These are phyloP conservation scores for Silvanus unidentatus DNA, from an alignment of 2,888 invertebrate species.

Conservation along the genomic window DNA sequence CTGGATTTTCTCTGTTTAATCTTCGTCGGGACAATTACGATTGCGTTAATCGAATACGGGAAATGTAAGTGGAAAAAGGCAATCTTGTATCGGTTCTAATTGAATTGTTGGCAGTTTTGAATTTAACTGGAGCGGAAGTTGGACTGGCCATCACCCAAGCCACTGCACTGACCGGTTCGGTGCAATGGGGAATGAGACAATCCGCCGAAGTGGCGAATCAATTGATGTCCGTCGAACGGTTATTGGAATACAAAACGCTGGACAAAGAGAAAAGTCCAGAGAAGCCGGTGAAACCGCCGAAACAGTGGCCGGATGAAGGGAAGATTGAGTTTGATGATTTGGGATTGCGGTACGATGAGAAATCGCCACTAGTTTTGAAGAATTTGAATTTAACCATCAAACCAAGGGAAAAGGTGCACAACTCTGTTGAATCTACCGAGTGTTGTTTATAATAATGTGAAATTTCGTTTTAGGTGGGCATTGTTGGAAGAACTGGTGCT, in stretches of 20 bases:
- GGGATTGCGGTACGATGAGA: constrained; percentile 60
- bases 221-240: constrained; percentile 76
- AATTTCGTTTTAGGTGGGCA: constrained; percentile 58
- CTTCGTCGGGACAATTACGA: constrained; percentile 60
- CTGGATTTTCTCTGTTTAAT: constrained; percentile 59
- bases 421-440: constrained; percentile 51
- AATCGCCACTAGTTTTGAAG: constrained; percentile 63
- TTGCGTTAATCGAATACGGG: constrained; percentile 55
- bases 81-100: no score
- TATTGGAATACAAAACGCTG: constrained; percentile 74
- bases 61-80: constrained; percentile 30
- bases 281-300: constrained; percentile 50
- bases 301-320: constrained; percentile 65
- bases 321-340: constrained; percentile 57
- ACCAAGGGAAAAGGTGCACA: constrained; percentile 61
- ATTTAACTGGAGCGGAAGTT: constrained; percentile 52
- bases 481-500: constrained; percentile 80
- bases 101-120: constrained; percentile 13
- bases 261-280: constrained; percentile 54
- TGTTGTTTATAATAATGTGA: constrained; percentile 40
- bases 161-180: constrained; percentile 55
- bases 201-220: constrained; percentile 75
- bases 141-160: constrained; percentile 63
- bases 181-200: constrained; percentile 78
- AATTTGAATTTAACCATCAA: constrained; percentile 63